Evolutionary conservation across 2,113 vertebrate species (phyloP).

Genomic region (Tympanuchus pallidicinctus): DNA sequence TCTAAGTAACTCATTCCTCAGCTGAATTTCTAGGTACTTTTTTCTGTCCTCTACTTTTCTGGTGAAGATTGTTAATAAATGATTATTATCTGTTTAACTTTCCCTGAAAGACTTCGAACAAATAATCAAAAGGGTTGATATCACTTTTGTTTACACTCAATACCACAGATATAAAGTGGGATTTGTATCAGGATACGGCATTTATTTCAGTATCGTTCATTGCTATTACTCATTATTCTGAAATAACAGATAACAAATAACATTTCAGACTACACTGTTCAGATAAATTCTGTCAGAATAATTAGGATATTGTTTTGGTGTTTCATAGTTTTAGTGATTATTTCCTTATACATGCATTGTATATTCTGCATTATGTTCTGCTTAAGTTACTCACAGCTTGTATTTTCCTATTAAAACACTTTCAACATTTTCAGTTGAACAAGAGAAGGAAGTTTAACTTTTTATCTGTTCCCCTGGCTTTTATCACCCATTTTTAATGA

Average conservation of each 20-base stretch:
- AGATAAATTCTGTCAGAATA: neutral
- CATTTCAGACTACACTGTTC: neutral
- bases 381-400: neutral
- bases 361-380: neutral
- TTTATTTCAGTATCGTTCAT: neutral
- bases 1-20: neutral
- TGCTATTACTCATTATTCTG: neutral
- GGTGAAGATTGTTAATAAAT: neutral
- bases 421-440: neutral
- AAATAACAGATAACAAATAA: neutral
- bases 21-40: neutral
- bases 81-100: neutral
- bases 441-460: fast-evolving
- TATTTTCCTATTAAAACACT: neutral
- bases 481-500: neutral
- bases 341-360: neutral
- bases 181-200: neutral
- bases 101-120: neutral
- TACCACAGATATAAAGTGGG: fast-evolving
- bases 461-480: neutral
- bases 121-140: neutral
- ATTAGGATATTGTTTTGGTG: neutral
- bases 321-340: neutral
- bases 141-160: neutral
- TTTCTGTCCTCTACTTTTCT: neutral